Evolutionary conservation across 2,888 invertebrate genomes (phyloP).

Genomic region (Andrena minutula): DNA sequence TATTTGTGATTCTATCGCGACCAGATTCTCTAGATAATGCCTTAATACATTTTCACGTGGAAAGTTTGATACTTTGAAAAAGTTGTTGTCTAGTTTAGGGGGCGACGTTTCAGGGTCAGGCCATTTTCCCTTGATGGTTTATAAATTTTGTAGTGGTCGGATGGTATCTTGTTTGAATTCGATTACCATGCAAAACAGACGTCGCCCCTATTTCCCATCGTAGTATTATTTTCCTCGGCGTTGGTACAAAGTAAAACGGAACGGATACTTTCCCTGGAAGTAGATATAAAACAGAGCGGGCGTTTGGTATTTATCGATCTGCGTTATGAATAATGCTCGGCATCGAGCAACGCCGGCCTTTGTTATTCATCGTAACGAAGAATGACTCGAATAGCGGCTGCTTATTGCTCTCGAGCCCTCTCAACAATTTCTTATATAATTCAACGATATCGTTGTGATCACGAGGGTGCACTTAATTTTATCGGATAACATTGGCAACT

Average conservation of each 20-base stretch:
- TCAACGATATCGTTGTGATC: slow-evolving; percentile 25
- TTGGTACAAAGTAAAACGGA: slow-evolving; percentile 55
- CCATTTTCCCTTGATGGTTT: slow-evolving; percentile 51
- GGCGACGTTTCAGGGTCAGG: slow-evolving; percentile 20
- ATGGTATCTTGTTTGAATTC: slow-evolving; percentile 59
- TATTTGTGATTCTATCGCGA: background rate
- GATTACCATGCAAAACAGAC: slow-evolving; percentile 61
- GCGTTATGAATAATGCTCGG: slow-evolving; percentile 56
- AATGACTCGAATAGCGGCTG: slow-evolving; percentile 17
- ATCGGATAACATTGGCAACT: background rate
- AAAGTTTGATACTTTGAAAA: slow-evolving; percentile 1
- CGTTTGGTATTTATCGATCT: slow-evolving; percentile 62
- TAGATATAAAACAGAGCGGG: slow-evolving; percentile 48
- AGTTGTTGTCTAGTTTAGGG: slow-evolving; percentile 28
- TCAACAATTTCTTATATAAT: slow-evolving; percentile 8
- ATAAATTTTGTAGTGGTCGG: slow-evolving; percentile 49
- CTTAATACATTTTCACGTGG: slow-evolving; percentile 10
- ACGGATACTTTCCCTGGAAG: slow-evolving; percentile 44
- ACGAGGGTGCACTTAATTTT: background rate
- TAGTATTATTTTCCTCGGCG: slow-evolving; percentile 39
- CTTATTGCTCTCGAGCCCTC: slow-evolving; percentile 32
- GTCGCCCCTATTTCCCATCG: slow-evolving; percentile 18
- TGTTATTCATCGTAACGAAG: slow-evolving; percentile 33
- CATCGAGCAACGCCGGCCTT: slow-evolving; percentile 34
- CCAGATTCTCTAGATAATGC: background rate